Conservation (phyloP, 2,797 vertebrate species). For the Oreochromis grahami region DNA sequence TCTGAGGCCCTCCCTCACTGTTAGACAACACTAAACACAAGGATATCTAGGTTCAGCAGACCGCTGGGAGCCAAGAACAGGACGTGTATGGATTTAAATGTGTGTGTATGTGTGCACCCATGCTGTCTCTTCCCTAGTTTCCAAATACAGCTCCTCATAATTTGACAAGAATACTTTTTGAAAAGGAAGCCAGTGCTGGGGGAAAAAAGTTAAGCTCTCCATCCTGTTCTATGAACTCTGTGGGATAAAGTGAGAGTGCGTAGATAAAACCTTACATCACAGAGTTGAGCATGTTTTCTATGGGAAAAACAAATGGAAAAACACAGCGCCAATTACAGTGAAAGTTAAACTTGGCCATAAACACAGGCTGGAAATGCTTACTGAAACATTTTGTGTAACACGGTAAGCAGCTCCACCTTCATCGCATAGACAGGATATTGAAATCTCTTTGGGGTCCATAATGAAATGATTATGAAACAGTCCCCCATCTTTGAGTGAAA, state of each 20-base stretch:
- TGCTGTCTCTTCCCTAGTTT: not conserved
- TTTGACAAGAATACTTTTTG: not conserved
- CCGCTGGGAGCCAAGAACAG: not conserved
- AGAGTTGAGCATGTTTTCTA: slow-evolving; percentile 15
- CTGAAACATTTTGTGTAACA: slow-evolving; percentile 52
- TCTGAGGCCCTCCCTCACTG: not conserved
- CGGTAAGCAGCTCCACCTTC: slow-evolving; percentile 42
- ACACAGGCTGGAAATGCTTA: slow-evolving; percentile 58
- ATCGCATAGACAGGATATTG: slow-evolving; percentile 40
- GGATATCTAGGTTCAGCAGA: slow-evolving; percentile 9
- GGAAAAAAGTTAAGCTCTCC: not conserved
- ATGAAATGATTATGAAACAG: slow-evolving; percentile 56
- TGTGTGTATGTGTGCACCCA: not conserved
- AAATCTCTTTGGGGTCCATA: slow-evolving; percentile 53
- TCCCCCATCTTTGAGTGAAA: slow-evolving; percentile 21
- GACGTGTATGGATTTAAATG: not conserved
- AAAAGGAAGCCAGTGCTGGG: not conserved
- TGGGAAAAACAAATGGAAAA: slow-evolving; percentile 41
- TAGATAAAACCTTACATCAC: not conserved
- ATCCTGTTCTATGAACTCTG: not conserved
- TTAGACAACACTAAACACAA: slow-evolving; percentile 31
- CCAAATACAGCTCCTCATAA: not conserved
- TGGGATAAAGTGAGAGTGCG: not conserved
- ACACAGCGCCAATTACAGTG: slow-evolving; percentile 49
- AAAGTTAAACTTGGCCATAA: slow-evolving; percentile 54